These are phyloP conservation scores for Temnothorax curvispinosus DNA, from an alignment of 1,140 invertebrate species.

Conservation along the genomic window DNA sequence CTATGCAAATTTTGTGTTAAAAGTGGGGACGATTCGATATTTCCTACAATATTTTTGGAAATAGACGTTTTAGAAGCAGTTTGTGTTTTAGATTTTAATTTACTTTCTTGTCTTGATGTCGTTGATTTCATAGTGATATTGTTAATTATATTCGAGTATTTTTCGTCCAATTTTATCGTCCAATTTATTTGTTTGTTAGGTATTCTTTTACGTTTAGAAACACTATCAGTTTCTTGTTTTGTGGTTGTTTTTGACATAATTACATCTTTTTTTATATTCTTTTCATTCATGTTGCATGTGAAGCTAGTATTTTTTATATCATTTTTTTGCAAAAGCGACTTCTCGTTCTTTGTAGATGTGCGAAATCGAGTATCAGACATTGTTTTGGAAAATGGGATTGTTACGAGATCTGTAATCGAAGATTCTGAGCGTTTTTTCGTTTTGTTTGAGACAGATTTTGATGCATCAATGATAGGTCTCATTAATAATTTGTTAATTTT, in stretches of 20 bases:
- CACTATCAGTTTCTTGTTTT: not conserved
- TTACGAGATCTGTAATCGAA: not conserved
- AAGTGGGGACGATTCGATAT: not conserved
- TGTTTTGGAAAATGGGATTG: not conserved
- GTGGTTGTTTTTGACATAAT: not conserved
- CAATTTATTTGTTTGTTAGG: not conserved
- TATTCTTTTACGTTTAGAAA: not conserved
- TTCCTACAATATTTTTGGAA: not conserved
- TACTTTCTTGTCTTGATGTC: not conserved
- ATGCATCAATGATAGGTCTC: not conserved
- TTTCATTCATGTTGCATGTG: not conserved
- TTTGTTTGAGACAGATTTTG: not conserved
- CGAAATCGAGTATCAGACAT: conserved; percentile 27
- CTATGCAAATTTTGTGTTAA: not conserved
- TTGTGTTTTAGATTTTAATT: not conserved
- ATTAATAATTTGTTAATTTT: not conserved
- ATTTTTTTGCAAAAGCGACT: not conserved
- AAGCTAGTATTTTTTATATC: not conserved
- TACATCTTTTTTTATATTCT: not conserved
- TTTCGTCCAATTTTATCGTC: not conserved
- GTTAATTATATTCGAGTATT: not conserved
- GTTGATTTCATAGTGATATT: not conserved
- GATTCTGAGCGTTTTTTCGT: not conserved
- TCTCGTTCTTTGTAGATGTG: not conserved
- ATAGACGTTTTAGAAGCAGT: not conserved